Evolutionary conservation across 2,888 invertebrate genomes (phyloP).

Genomic region (Drosophila falleni): DNA sequence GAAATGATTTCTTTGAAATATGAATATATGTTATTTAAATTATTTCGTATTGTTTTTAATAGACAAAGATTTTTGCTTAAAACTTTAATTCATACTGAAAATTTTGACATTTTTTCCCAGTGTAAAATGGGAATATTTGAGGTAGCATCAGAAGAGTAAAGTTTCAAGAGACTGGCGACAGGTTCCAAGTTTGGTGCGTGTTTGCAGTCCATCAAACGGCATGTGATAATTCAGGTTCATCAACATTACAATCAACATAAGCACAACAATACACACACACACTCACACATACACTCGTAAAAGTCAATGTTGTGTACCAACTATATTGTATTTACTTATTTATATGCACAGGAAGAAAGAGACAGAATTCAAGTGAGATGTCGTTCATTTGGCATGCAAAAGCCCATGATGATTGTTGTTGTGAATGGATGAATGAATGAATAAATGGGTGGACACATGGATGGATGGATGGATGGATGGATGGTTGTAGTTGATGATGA

Average conservation of each 20-base stretch:
- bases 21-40: too few relatives aligned
- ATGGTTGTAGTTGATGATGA: conserved; percentile 65
- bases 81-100: too few relatives aligned
- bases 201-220: conserved; percentile 75
- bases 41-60: too few relatives aligned
- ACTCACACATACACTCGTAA: conserved; percentile 35
- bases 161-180: conserved; percentile 22
- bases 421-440: conserved; percentile 15
- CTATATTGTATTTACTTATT: conserved; percentile 77
- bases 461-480: conserved; percentile 20
- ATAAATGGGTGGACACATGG: background rate
- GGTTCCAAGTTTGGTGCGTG: conserved; percentile 66
- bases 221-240: conserved; percentile 81
- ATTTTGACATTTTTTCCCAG: background rate
- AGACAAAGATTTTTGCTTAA: too few relatives aligned
- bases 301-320: conserved; percentile 70
- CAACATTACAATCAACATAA: conserved; percentile 74
- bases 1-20: too few relatives aligned
- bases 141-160: conserved; percentile 12
- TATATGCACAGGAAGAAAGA: conserved; percentile 45
- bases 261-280: conserved; percentile 42
- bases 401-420: conserved; percentile 36
- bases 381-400: conserved; percentile 68
- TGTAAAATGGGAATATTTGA: conserved; percentile 19
- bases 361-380: conserved; percentile 40